A percentile compares a stretch with the other conserved stretches of the same genome.
phyloP scores from a whole-genome alignment of 2,113 vertebrate genomes.

The Sphyrna mokarran region DNA sequence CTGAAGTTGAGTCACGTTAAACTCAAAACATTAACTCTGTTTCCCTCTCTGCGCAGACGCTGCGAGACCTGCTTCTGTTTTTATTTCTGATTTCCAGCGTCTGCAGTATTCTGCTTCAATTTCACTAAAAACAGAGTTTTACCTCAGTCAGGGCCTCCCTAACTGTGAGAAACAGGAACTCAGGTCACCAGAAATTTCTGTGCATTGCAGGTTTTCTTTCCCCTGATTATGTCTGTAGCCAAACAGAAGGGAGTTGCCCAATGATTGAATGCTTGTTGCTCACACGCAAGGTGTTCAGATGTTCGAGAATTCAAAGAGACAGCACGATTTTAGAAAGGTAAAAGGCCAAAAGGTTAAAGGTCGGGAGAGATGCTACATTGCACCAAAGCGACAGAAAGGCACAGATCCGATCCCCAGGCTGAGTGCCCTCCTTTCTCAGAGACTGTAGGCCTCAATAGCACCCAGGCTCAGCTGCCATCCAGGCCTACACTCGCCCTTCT shows the following conservation, averaged over 20 bases:
- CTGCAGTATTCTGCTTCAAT: neutral
- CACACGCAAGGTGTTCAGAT: no score
- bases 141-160: neutral
- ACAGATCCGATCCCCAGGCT: no score
- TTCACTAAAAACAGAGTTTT: neutral
- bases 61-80: neutral
- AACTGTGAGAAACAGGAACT: neutral
- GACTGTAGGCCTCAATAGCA: no score
- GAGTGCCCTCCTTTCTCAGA: no score
- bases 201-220: neutral
- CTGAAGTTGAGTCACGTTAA: neutral
- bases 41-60: neutral
- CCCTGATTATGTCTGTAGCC: neutral
- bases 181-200: neutral
- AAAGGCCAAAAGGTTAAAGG: no score
- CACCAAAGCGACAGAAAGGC: no score
- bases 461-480: no score
- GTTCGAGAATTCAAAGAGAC: no score
- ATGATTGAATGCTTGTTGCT: no score
- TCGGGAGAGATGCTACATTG: no score
- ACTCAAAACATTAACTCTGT: neutral
- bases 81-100: neutral
- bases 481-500: no score
- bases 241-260: neutral
- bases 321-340: no score